Evolutionary conservation across 2,888 invertebrate species (phyloP).

Genomic region (Athalia rosae): DNA sequence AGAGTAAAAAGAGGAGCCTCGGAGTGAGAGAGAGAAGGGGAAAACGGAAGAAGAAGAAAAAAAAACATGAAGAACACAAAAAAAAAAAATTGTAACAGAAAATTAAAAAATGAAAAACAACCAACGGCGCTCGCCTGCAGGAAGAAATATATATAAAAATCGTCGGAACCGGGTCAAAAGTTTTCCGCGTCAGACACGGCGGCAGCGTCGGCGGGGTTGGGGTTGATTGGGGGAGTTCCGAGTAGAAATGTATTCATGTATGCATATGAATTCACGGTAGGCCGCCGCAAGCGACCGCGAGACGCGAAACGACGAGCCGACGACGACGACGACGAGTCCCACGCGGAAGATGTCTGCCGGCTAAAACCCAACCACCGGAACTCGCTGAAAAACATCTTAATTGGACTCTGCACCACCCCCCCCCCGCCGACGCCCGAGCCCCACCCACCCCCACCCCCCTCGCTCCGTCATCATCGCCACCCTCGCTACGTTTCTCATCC

Average conservation of each 20-base stretch:
- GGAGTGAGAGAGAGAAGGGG: too few species aligned
- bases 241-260: conserved; percentile 71
- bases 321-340: conserved; percentile 50
- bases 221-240: conserved; percentile 67
- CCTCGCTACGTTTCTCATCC: neutral
- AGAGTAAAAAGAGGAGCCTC: too few species aligned
- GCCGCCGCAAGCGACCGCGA: conserved; percentile 22
- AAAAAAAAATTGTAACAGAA: too few species aligned
- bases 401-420: conserved; percentile 60
- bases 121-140: too few species aligned
- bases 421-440: conserved; percentile 45
- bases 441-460: conserved; percentile 41
- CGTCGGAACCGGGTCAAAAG: neutral
- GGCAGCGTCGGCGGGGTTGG: conserved; percentile 2
- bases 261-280: conserved; percentile 70
- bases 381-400: conserved; percentile 67
- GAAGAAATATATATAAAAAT: too few species aligned
- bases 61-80: too few species aligned
- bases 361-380: conserved; percentile 50
- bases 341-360: conserved; percentile 59
- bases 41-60: too few species aligned
- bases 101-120: too few species aligned
- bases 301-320: conserved; percentile 42
- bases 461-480: neutral
- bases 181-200: neutral